Conservation (phyloP, 2,797 vertebrate genomes). For the Trachops cirrhosus region DNA sequence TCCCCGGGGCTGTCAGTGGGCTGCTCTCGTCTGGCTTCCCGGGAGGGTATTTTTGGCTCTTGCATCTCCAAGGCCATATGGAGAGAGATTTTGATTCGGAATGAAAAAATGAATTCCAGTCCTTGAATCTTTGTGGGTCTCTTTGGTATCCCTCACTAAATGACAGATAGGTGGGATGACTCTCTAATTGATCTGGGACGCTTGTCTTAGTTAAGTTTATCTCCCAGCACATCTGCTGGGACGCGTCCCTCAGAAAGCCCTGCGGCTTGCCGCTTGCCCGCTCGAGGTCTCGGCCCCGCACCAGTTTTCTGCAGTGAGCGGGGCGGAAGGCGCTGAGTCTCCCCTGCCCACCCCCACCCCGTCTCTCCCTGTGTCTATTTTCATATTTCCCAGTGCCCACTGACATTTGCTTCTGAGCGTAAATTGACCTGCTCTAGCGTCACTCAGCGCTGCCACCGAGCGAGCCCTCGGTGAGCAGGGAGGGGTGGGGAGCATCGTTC, state of each 20-base stretch:
- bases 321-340: background rate
- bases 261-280: accelerated
- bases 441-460: accelerated
- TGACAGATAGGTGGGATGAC: background rate
- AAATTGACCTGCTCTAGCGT: background rate
- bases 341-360: background rate
- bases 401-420: background rate
- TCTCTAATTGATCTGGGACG: conserved; percentile 45
- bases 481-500: no score
- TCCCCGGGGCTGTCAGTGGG: background rate
- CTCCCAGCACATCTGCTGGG: background rate
- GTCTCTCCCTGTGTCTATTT: conserved; percentile 10
- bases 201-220: background rate
- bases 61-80: background rate
- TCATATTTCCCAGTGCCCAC: background rate
- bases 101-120: conserved; percentile 28
- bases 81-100: background rate
- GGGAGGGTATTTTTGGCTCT: conserved; percentile 38
- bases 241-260: no score
- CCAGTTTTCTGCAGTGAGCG: background rate
- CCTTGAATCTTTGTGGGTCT: background rate
- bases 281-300: background rate
- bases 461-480: background rate
- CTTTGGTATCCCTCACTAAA: background rate
- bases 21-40: background rate